Evolutionary conservation across 2,888 invertebrate genomes (phyloP), one percentile per base, ranked within the genome.

Genomic region (Pegoplata infirma): DNA sequence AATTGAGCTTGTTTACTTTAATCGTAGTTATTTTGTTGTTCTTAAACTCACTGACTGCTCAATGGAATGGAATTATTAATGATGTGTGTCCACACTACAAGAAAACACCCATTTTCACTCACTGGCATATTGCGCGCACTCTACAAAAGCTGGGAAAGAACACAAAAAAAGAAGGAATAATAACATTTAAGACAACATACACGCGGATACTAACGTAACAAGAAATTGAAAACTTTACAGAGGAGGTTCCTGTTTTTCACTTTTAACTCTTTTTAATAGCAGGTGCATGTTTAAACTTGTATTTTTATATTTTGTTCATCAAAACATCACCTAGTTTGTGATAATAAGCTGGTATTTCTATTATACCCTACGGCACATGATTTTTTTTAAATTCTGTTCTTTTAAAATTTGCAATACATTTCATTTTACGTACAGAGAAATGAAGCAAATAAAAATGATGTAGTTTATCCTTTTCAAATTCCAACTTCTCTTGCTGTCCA

Each of bases 1-100:
- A 87, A 87, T 86, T 85, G 86, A 83, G 86, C 87, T 87, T 86
- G 87, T 87, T 87, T 86, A 86, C 84, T 85, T 86, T 87, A 87
- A 87, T 87, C 86, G 85, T 83, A 82, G 87, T 87, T 86, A 86
- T 87, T 87, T 86, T 83, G 84, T 77, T 72, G 84, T 77, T 72
- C 32, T n/a, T 76, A 66, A 76, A 72, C 63, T 61, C 61, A 74
- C 64, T 75, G 49, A 59, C 72, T 68, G 19, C 32, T 66, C 68
- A 71, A 12, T 74, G 59, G 46, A 71, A 12, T 74, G 59, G 46
- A 61, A 66, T 79, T 72, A 69, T 80, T 77, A 79, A 77, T 80
- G 69, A 76, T 72, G 71, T 74, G 51, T 61, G 64, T 66, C 69
- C 46, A 46, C 28, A 66, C 63, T 59, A 63, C 17, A 71, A 55